Percentiles rank a stretch among this genome's conserved stretches.
Conservation (phyloP, 2,113 vertebrate genomes). For the Zosterops lateralis region DNA sequence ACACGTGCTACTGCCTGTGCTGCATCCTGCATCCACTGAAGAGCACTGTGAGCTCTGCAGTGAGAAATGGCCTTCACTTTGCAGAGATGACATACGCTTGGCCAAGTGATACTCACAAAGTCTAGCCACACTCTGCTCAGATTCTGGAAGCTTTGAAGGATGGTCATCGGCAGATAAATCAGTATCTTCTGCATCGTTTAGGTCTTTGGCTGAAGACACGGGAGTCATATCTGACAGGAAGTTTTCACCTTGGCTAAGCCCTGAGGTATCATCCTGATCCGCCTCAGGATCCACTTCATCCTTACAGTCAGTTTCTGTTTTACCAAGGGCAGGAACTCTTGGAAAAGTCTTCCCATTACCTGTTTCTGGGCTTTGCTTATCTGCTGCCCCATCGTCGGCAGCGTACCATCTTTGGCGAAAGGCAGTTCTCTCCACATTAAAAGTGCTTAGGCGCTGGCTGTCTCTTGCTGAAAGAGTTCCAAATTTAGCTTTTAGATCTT, state of each 20-base stretch:
- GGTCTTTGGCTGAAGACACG: constrained; percentile 82
- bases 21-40: constrained; percentile 92
- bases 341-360: constrained; percentile 72
- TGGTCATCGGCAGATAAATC: constrained; percentile 76
- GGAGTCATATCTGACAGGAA: constrained; percentile 77
- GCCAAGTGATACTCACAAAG: constrained; percentile 90
- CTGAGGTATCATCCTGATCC: constrained; percentile 71
- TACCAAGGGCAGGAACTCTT: constrained; percentile 76
- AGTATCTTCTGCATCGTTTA: constrained; percentile 70
- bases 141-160: constrained; percentile 76
- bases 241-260: constrained; percentile 76
- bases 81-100: constrained; percentile 93
- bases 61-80: constrained; percentile 90
- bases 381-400: constrained; percentile 78
- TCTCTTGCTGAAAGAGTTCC: constrained; percentile 86
- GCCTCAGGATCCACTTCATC: constrained; percentile 75
- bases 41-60: constrained; percentile 95
- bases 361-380: constrained; percentile 78
- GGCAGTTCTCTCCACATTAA: constrained; percentile 89
- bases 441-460: constrained; percentile 84
- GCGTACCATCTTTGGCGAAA: constrained; percentile 89
- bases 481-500: constrained; percentile 83
- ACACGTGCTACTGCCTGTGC: constrained; percentile 90
- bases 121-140: constrained; percentile 80
- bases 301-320: constrained; percentile 78